These are phyloP conservation scores for Amphimallon solstitiale DNA, from an alignment of 2,888 invertebrate genomes.

Conservation along the genomic window DNA sequence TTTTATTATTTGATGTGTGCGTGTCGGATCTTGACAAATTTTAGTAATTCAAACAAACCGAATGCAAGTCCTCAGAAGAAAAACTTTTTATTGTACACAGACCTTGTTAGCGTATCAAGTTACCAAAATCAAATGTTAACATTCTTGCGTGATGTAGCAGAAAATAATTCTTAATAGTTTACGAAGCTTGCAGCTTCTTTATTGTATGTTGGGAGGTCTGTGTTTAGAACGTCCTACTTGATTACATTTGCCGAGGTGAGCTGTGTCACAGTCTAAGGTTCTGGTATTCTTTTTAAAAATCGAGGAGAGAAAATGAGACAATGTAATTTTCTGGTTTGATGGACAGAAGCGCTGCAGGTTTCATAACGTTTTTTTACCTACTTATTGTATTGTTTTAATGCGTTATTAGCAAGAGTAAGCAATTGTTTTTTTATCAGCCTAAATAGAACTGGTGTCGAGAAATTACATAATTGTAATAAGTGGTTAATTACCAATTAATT, in stretches of 20 bases:
- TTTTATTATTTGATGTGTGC: constrained; percentile 2
- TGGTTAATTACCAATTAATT: constrained; percentile 18
- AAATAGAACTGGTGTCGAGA: constrained; percentile 1
- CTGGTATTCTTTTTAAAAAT: constrained; percentile 41
- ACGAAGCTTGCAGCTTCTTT: constrained; percentile 59
- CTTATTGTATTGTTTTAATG: constrained; percentile 37
- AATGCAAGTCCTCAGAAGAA: constrained; percentile 52
- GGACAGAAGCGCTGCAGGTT: constrained; percentile 54
- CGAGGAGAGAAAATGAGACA: constrained; percentile 58
- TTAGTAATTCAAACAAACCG: constrained; percentile 51
- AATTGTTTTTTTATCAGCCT: constrained; percentile 28
- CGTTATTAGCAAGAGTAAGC: constrained; percentile 35
- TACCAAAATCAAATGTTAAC: constrained; percentile 61
- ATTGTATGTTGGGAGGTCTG: constrained; percentile 55
- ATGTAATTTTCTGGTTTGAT: constrained; percentile 62
- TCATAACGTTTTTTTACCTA: constrained; percentile 29
- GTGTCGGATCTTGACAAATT: constrained; percentile 19
- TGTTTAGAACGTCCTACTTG: constrained; percentile 46
- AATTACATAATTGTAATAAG: constrained; percentile 11
- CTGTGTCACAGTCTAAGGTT: constrained; percentile 48
- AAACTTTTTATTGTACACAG: constrained; percentile 14
- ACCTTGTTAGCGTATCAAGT: constrained; percentile 55
- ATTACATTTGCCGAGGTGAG: constrained; percentile 8
- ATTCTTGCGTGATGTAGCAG: constrained; percentile 62
- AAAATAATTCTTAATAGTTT: constrained; percentile 61